Evolutionary conservation across 2,888 invertebrate genomes (phyloP).

Genomic region (Leucoma salicis): DNA sequence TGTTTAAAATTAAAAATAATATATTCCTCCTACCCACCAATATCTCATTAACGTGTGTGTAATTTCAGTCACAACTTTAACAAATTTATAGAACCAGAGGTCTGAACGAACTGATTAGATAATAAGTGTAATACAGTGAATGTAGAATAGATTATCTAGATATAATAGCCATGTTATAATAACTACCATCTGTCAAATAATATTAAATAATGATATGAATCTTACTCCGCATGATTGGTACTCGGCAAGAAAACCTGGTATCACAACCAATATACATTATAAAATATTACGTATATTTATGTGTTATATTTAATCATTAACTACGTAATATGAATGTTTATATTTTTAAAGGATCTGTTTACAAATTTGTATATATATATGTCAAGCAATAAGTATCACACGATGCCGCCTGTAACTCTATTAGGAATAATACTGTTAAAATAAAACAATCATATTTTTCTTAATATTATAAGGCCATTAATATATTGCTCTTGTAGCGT

Average conservation of each 20-base stretch:
- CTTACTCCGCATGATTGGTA: constrained; percentile 4
- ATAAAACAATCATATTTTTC: constrained; percentile 40
- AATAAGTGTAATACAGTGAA: too few species aligned
- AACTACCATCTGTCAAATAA: too few species aligned
- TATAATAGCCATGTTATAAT: too few species aligned
- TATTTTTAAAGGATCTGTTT: not conserved
- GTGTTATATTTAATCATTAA: too few species aligned
- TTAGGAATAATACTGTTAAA: constrained; percentile 61
- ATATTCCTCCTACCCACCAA: too few species aligned
- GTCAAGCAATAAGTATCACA: constrained; percentile 44
- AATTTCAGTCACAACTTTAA: too few species aligned
- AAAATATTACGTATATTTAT: not conserved
- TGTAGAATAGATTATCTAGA: too few species aligned
- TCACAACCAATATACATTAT: constrained; percentile 34
- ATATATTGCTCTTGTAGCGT: constrained; percentile 63
- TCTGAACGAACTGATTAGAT: too few species aligned
- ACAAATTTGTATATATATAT: constrained; percentile 2
- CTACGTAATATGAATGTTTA: not conserved
- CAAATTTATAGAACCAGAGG: too few species aligned
- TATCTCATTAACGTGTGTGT: too few species aligned
- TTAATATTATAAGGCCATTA: constrained; percentile 59
- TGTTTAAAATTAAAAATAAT: too few species aligned
- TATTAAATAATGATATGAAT: not conserved
- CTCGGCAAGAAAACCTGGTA: constrained; percentile 25
- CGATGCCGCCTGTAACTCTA: constrained; percentile 49